Evolutionary conservation across 2,113 vertebrate species (phyloP).

Genomic region (Chunga burmeisteri): DNA sequence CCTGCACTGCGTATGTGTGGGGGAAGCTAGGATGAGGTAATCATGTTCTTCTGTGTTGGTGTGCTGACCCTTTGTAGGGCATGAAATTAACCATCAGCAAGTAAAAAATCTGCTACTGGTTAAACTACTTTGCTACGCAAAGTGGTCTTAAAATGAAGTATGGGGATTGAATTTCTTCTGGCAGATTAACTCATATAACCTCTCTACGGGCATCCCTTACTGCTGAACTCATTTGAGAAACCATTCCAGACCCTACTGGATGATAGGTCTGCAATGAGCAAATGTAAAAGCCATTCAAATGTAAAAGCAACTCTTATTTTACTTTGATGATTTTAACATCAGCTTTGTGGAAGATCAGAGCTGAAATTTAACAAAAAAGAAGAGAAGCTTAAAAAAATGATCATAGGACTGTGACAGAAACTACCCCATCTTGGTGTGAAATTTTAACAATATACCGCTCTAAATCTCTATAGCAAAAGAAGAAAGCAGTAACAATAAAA

Average conservation of each 20-base stretch:
- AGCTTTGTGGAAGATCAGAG: background rate
- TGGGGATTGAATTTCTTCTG: slow-evolving; percentile 73
- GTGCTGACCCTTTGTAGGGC: slow-evolving; percentile 77
- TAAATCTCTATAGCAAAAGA: background rate
- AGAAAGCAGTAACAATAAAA: background rate
- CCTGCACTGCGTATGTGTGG: background rate
- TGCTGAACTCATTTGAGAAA: slow-evolving; percentile 53
- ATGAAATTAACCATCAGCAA: slow-evolving; percentile 77
- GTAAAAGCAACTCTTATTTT: background rate
- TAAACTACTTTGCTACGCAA: slow-evolving; percentile 79
- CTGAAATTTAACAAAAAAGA: background rate
- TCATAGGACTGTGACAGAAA: background rate
- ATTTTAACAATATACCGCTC: background rate
- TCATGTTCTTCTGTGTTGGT: slow-evolving; percentile 67
- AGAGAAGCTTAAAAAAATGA: background rate
- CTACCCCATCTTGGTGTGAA: background rate
- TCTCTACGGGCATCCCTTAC: slow-evolving; percentile 60
- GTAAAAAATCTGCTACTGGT: slow-evolving; percentile 77
- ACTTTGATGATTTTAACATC: background rate
- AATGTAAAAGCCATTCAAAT: background rate
- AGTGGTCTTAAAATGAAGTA: slow-evolving; percentile 77
- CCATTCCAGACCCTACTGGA: background rate
- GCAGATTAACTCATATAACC: slow-evolving; percentile 76
- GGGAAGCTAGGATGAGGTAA: slow-evolving; percentile 53
- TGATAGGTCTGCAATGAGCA: background rate